Evolutionary conservation across 2,797 vertebrate genomes (phyloP).

Genomic region (Notolepis coatsorum): DNA sequence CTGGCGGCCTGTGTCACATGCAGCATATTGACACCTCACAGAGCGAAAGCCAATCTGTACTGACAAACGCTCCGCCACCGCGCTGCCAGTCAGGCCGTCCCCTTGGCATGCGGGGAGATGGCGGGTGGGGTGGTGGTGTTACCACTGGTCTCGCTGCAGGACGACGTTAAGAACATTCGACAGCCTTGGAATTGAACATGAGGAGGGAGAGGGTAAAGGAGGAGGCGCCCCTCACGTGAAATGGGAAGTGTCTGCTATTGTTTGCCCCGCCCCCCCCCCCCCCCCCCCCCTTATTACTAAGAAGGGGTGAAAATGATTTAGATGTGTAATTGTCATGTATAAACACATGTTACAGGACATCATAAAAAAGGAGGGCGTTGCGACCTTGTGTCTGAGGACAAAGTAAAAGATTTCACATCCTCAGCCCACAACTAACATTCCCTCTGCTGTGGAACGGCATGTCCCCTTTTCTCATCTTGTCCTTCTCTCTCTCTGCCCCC

Average conservation of each 20-base stretch:
- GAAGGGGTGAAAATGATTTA: not conserved
- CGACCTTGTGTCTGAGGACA: constrained; percentile 34
- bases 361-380: constrained; percentile 24
- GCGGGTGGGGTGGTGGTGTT: constrained; percentile 19
- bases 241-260: no score
- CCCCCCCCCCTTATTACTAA: no score
- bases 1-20: constrained; percentile 76
- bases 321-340: not conserved
- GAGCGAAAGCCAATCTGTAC: constrained; percentile 71
- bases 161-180: constrained; percentile 52
- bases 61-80: constrained; percentile 66
- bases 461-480: constrained; percentile 48
- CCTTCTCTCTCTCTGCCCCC: constrained; percentile 7
- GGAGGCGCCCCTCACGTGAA: no score
- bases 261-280: no score
- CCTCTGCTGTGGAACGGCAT: constrained; percentile 37
- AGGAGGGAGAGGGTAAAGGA: no score
- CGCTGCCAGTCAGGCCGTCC: constrained; percentile 52
- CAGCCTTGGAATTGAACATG: no score
- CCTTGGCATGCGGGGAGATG: constrained; percentile 31
- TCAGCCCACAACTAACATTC: constrained; percentile 50
- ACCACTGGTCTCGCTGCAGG: constrained; percentile 24
- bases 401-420: constrained; percentile 53
- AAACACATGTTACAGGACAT: constrained; percentile 1
- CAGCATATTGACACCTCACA: constrained; percentile 71